phyloP scores from a whole-genome alignment of 2,113 vertebrate species.

The Geococcyx californianus region DNA sequence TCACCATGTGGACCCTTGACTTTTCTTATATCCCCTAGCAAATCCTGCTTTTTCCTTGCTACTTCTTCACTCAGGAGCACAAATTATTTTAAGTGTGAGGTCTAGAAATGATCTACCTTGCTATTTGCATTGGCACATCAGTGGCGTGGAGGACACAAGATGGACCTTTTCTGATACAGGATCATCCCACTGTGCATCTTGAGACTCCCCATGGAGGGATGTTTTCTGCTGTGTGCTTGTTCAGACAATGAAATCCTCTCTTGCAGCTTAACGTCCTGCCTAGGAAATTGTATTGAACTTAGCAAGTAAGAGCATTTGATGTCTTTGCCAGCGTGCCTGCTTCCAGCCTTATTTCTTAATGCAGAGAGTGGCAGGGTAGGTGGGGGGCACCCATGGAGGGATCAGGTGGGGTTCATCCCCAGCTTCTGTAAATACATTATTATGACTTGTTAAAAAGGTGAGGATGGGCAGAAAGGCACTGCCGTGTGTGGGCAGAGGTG shows the following conservation, averaged over 20 bases:
- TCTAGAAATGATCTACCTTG: neutral
- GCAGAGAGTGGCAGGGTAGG: neutral
- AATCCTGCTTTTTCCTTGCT: neutral
- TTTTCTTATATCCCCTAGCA: neutral
- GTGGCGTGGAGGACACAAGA: neutral
- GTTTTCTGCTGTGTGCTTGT: neutral
- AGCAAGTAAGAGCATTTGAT: neutral
- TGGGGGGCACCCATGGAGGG: fast-evolving
- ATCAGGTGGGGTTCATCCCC: neutral
- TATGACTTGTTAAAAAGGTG: neutral
- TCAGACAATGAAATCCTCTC: neutral
- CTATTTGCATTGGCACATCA: fast-evolving
- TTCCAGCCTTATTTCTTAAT: neutral
- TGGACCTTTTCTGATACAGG: neutral
- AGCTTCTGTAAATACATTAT: neutral
- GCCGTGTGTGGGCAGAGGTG: neutral
- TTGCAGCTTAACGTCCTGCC: neutral
- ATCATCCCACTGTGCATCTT: neutral
- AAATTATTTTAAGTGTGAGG: neutral
- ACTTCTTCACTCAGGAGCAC: neutral
- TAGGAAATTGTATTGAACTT: neutral
- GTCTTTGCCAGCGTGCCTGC: neutral
- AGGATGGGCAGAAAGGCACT: neutral
- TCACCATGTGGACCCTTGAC: neutral
- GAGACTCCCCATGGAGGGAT: neutral